phyloP scores from a whole-genome alignment of 2,888 invertebrate genomes.

The Physocephala rufipes region DNA sequence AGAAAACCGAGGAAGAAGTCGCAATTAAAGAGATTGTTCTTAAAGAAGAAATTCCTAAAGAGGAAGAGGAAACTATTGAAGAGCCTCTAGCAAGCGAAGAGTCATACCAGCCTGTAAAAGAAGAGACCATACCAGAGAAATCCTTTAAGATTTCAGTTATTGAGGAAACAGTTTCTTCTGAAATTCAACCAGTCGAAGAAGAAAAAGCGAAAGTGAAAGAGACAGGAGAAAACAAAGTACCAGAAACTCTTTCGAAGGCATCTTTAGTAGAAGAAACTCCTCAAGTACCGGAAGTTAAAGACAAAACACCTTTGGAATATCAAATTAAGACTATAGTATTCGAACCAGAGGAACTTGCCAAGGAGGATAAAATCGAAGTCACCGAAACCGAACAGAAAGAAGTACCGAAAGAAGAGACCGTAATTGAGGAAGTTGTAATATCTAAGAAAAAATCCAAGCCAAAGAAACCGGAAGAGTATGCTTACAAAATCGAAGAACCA shows the following conservation, averaged over 20 bases:
- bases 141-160: conserved; percentile 53
- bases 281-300: conserved; percentile 51
- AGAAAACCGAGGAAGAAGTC: conserved; percentile 61
- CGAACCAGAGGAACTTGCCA: conserved; percentile 60
- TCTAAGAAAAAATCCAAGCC: conserved; percentile 62
- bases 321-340: conserved; percentile 62
- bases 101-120: conserved; percentile 52
- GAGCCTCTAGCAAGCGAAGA: conserved; percentile 58
- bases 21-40: conserved; percentile 59
- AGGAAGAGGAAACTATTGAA: conserved; percentile 52
- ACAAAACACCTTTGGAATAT: conserved; percentile 57
- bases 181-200: conserved; percentile 45
- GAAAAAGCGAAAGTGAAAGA: conserved; percentile 57
- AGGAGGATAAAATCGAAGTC: conserved; percentile 60
- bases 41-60: conserved; percentile 59
- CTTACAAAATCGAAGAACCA: conserved; percentile 54
- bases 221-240: conserved; percentile 56
- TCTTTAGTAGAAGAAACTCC: conserved; percentile 55
- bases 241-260: conserved; percentile 49
- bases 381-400: conserved; percentile 59
- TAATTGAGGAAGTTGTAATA: conserved; percentile 60
- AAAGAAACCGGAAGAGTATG: conserved; percentile 57
- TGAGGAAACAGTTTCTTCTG: conserved; percentile 49
- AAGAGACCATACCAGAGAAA: conserved; percentile 44
- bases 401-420: conserved; percentile 57